These are phyloP conservation scores for Dipodomys ordii DNA, from an alignment of 2,113 vertebrate genomes.

Conservation along the genomic window DNA sequence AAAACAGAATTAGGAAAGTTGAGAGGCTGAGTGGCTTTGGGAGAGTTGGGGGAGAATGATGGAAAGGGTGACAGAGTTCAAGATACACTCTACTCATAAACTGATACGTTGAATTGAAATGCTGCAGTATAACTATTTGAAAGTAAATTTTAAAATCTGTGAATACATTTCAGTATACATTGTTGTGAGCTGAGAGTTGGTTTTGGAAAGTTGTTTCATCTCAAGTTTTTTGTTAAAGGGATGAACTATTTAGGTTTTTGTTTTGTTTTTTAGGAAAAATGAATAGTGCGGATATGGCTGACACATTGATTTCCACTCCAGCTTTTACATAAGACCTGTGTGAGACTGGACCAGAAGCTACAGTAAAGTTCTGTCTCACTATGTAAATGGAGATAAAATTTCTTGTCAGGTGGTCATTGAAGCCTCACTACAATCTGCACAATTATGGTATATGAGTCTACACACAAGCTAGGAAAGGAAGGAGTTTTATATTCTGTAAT, in stretches of 20 bases:
- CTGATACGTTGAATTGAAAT: too few relatives aligned
- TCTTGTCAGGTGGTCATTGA: background rate
- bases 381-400: background rate
- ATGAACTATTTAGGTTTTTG: background rate
- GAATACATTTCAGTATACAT: background rate
- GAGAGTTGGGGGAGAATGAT: too few relatives aligned
- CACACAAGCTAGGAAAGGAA: background rate
- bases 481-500: background rate
- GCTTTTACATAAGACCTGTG: fast-evolving
- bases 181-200: background rate
- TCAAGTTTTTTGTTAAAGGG: background rate
- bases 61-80: too few relatives aligned
- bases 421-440: background rate
- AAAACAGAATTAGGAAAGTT: too few relatives aligned
- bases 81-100: too few relatives aligned
- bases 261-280: background rate
- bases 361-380: background rate
- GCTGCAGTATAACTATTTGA: background rate
- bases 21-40: too few relatives aligned
- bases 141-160: background rate
- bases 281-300: background rate
- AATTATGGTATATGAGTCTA: background rate
- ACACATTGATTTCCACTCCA: background rate
- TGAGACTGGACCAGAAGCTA: background rate
- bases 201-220: background rate